Base-by-base conservation (phyloP, 1,140 invertebrate species). In the Muscidifurax raptorellus region DNA sequence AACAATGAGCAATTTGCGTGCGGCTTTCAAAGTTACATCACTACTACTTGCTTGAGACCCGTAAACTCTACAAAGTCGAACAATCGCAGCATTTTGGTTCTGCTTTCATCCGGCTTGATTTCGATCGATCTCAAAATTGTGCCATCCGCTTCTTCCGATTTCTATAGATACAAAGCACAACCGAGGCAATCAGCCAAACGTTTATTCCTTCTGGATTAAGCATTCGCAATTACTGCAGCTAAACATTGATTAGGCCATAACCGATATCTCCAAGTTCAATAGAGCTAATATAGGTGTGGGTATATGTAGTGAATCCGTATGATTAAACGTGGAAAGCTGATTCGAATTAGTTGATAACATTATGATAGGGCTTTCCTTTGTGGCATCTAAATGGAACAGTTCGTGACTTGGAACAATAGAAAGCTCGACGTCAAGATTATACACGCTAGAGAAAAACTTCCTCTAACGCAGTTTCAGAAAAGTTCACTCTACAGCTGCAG, bases 391-490 rank as follows among this genome's bases (percentile, higher is more conserved):
- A 77, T 64, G 10, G 44, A 64, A 25, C 27, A 64, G 27, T 77
- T 77, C 75, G 75, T 77, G 75, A 77, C 75, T 59, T 5, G 27
- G 75, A 77, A 77, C 75, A 64, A 77, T 77, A 32, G 47, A 32
- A 12, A 64, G 71, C 27, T 52, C 2, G n/a, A 52, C 5, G 9
- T 40, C 25, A 44, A 75, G 72, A 25, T 75, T 75, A 75, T 44
- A 40, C 10, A 40, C 6, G 13, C 32, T 47, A 13, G 13, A 47
- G 36, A 44, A 75, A 75, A 71, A 27, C 18, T 66, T 66, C 6
- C 25, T 27, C 18, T 66, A 25, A 66, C 64, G 64, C 9, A 27
- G 25, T 27, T 66, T n/a, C 64, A 66, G n/a, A 66, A 66, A 66
- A 66, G 64, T 66, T 66, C 1, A 3, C 15, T n/a, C 59, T n/a